Base-by-base conservation (phyloP, 2,113 vertebrate genomes). In the Chiloscyllium plagiosum region DNA sequence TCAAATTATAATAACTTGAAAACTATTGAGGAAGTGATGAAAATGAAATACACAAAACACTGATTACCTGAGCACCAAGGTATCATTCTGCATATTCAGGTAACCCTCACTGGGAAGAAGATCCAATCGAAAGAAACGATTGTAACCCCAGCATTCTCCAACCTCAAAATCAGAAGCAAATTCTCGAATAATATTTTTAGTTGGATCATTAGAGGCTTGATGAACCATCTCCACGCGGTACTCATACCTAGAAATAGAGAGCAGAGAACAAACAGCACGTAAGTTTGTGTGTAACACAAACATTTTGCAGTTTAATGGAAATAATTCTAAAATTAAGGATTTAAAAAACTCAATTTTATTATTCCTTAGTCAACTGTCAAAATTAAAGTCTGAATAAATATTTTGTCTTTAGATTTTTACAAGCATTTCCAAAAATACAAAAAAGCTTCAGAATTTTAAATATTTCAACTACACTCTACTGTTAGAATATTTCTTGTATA, bases 181-280 rank as follows among this genome's bases (percentile, higher is more conserved):
- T 96, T 99, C 99, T 68, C 99, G 97, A 95, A 99, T 99, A 29
- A 99, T 99, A 97, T 99, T 99, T 96, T 99, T 99, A 66, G 98
- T 98, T 47, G 99, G 98, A 96, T 99, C 99, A 0, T 98, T 99
- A 97, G 99, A 99, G 87, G 99, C 99, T 96, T 99, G 99, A 96
- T 99, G 99, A 96, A 99, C 99, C 99, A 99, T 99, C 96, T 99
- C 99, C n/a, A 99, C 99, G 22, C 99, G 98, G 97, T 99, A 99
- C 96, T 99, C 99, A 0, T 99, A 99, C 96, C 99, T 99, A 96
- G 22, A 95, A 24, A 66, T 17, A 61, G 56, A 61, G 56, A 61
- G 22, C 1, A 69, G 52, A 83, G 17, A 95, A 52, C 52, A 78
- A 95, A 17, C 85, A 68, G 95, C 1, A 0, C 2, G 72, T n/a